Base-by-base conservation (phyloP, 2,797 vertebrate genomes). In the Gorsachius magnificus region DNA sequence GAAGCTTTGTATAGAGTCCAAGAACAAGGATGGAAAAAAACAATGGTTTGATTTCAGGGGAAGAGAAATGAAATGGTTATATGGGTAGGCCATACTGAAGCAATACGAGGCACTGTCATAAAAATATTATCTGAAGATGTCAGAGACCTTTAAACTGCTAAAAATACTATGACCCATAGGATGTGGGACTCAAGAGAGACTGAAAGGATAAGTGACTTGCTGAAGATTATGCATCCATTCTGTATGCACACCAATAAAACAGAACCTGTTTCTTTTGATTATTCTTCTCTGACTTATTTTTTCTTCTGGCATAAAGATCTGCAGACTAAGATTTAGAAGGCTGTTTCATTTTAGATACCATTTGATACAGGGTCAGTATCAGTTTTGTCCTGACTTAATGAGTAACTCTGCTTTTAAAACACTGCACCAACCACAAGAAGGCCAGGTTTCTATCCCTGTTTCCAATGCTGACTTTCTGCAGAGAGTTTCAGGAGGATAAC, bases 1-100 rank as follows among this genome's bases (percentile, higher is more conserved):
- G 87, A 79, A 89, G 93, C 85, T 96, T 90, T 96, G 89, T 95
- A 7, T 19, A 45, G 63, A 6, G n/a, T 90, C 80, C 87, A 94
- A 90, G 86, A 90, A 60, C 38, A 87, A 84, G 83, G 36, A 90
- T 28, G 78, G 48, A 83, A 26, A 82, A 70, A 90, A 95, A 54
- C 72, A 94, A 60, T 0, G 0, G 8, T 26, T 35, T 68, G 28
- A 50, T 75, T 92, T 70, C 74, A 50, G 70, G 31, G 29, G 69
- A 84, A 90, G 21, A 76, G 36, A 84, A 90, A 90, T 83, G 51
- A 71, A 72, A 54, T 45, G 1, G n/a, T 86, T 94, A 1, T 69
- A 41, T 33, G 25, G 25, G 46, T 56, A 51, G 63, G 76, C 43
- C 36, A 70, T 24, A 41, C 28, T 18, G n/a, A 38, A 86, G 51